These are phyloP conservation scores for Zaprionus obscuricornis DNA, from an alignment of 2,888 invertebrate species.

Conservation along the genomic window DNA sequence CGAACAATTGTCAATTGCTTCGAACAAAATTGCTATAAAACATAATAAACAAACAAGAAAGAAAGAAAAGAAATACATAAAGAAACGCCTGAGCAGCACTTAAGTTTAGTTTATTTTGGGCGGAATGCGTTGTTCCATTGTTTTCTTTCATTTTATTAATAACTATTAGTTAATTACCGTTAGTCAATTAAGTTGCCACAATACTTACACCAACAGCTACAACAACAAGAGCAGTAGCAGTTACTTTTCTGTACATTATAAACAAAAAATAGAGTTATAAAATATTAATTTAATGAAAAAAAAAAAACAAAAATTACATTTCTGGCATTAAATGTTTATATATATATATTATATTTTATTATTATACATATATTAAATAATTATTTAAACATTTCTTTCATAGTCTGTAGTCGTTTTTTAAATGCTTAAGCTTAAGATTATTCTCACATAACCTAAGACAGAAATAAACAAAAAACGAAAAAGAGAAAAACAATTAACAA, in stretches of 20 bases:
- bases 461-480: constrained; percentile 42
- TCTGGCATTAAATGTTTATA: constrained; percentile 67
- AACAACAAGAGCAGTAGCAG: constrained; percentile 28
- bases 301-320: constrained; percentile 48
- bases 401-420: constrained; percentile 72
- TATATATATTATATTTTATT: too few species aligned
- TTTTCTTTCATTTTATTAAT: constrained; percentile 36
- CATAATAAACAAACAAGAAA: constrained; percentile 20
- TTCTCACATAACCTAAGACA: constrained; percentile 59
- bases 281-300: constrained; percentile 51
- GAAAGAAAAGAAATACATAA: constrained; percentile 27
- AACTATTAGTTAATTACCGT: constrained; percentile 54
- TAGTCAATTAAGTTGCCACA: constrained; percentile 77
- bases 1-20: constrained; percentile 29
- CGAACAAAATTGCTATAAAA: constrained; percentile 20
- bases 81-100: constrained; percentile 33
- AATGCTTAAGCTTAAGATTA: constrained; percentile 70
- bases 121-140: constrained; percentile 14
- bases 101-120: constrained; percentile 34
- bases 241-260: constrained; percentile 59
- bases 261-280: constrained; percentile 25
- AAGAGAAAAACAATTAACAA: constrained; percentile 32
- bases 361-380: constrained; percentile 35
- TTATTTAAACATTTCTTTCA: constrained; percentile 62
- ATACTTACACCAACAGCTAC: constrained; percentile 54